phyloP scores from a whole-genome alignment of 2,797 vertebrate species.

The Menidia menidia region DNA sequence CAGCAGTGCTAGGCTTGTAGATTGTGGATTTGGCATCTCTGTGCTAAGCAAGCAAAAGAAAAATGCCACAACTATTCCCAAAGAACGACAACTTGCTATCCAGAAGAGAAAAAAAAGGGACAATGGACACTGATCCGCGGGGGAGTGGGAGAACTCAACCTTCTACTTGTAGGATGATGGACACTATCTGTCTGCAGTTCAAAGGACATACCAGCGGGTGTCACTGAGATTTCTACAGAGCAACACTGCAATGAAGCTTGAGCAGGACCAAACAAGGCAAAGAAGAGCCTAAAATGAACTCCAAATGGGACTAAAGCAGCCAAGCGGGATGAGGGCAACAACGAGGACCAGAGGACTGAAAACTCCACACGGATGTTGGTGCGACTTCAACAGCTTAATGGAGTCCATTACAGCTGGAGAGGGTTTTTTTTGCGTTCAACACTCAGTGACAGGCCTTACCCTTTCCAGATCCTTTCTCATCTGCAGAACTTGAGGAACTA shows the following conservation, averaged over 20 bases:
- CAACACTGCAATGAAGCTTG: conserved; percentile 3
- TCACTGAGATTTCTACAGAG: conserved; percentile 7
- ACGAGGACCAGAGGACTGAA: background rate
- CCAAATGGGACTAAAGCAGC: background rate
- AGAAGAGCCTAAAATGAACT: conserved; percentile 6
- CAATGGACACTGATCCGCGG: too few relatives aligned
- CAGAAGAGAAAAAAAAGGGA: too few relatives aligned
- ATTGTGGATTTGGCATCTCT: too few relatives aligned
- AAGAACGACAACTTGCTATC: too few relatives aligned
- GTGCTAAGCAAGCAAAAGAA: too few relatives aligned
- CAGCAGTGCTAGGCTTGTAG: too few relatives aligned
- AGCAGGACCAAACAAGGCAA: background rate
- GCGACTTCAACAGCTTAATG: too few relatives aligned
- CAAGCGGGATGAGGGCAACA: conserved; percentile 3
- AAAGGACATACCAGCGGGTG: conserved; percentile 3
- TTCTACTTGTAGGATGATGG: too few relatives aligned
- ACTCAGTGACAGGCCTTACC: conserved; percentile 71
- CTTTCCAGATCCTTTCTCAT: conserved; percentile 81
- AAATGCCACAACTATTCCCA: too few relatives aligned
- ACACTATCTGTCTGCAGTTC: too few relatives aligned
- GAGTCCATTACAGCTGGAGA: background rate
- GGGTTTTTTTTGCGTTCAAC: conserved; percentile 2
- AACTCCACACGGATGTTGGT: background rate
- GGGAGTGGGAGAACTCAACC: too few relatives aligned
- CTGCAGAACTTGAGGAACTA: conserved; percentile 75